Evolutionary conservation across 2,888 invertebrate genomes (phyloP), one percentile per base, ranked within the genome.

Genomic region (Dexiosoma caninum): DNA sequence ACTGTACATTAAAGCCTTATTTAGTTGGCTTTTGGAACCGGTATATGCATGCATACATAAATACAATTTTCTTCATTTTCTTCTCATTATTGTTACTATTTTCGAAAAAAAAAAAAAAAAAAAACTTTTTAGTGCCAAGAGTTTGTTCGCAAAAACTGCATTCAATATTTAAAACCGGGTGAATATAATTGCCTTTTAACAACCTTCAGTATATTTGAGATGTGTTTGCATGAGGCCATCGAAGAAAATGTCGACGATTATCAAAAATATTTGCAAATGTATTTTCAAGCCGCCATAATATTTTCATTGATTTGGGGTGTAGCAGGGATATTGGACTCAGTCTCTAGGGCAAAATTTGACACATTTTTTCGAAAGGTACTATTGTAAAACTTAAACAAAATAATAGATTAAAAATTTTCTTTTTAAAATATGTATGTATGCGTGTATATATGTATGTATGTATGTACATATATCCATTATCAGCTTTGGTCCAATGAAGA

Each of bases 221-320:
- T 97, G 93, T 89, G 94, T 37, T 92, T 98, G 91, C 91, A 93
- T 59, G 94, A 95, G 83, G 95, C 95, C 0, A 90, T 94, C 40
- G 92, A 92, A 83, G 93, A 93, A n/a, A 91, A 92, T 84, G 89
- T 90, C 0, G 93, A 93, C 87, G 94, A 95, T 83, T 95, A 95
- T 83, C 92, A 93, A 49, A 94, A 93, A 86, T 93, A 94, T 88
- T 88, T 95, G 2, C 90, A 92, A 55, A 91, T 92, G 62, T 96
- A 96, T 94, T 91, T 95, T 81, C 93, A 96, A 89, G 95, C 95
- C 1, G 92, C 95, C 0, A 93, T 96, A 83, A 91, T 97, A 85
- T 93, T 93, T 86, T 92, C 95, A 0, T 90, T 95, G 55, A 92
- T 95, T 2, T 98, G 98, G 98, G 96, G 97, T 0, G 90, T 97